These are phyloP conservation scores for Myotis vivesi DNA, from an alignment of 2,797 vertebrate genomes.

Conservation along the genomic window DNA sequence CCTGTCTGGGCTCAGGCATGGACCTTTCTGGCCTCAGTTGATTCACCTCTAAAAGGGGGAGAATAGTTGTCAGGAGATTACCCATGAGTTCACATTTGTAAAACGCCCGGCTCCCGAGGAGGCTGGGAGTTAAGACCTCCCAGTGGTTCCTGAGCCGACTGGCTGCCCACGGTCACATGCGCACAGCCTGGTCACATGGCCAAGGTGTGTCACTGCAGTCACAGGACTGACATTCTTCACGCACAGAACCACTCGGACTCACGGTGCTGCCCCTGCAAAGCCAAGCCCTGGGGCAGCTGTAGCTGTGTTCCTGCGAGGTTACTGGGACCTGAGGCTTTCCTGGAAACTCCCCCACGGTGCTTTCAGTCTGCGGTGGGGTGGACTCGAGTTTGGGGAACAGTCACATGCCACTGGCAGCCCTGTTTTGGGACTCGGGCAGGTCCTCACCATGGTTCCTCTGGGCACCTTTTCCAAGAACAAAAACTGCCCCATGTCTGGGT, in stretches of 20 bases:
- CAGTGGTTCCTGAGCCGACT: background rate
- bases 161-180: background rate
- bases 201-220: constrained; percentile 18
- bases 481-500: background rate
- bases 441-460: background rate
- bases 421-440: background rate
- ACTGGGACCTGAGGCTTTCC: background rate
- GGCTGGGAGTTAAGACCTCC: background rate
- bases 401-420: background rate
- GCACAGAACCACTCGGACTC: background rate
- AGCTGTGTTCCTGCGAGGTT: background rate
- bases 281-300: background rate
- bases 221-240: background rate
- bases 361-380: constrained; percentile 14
- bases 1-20: background rate
- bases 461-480: constrained; percentile 52
- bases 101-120: background rate
- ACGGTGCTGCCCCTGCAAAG: background rate
- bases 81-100: background rate
- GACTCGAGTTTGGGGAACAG: background rate
- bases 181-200: background rate
- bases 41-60: background rate
- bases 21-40: background rate
- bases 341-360: constrained; percentile 46
- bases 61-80: background rate